Evolutionary conservation across 2,113 vertebrate species (phyloP).

Genomic region (Lonchura striata): DNA sequence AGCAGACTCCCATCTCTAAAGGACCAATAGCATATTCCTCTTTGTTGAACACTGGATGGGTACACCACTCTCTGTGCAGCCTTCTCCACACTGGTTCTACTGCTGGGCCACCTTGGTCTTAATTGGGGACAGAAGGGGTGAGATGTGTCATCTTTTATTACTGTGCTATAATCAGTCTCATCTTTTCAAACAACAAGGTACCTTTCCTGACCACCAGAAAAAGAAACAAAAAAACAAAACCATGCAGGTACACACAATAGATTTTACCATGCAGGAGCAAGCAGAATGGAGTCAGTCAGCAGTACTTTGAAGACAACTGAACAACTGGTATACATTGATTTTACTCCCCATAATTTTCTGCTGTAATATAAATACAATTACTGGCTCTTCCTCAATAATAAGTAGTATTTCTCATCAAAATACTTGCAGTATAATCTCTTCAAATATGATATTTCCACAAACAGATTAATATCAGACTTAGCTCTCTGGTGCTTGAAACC

Average conservation of each 20-base stretch:
- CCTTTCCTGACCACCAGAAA: neutral
- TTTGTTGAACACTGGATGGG: too few species aligned
- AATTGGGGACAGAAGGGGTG: neutral
- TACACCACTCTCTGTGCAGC: neutral
- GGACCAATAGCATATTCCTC: accelerated
- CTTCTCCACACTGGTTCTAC: neutral
- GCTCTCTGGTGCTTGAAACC: neutral
- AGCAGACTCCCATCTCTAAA: neutral
- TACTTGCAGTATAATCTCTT: neutral
- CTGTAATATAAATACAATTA: neutral
- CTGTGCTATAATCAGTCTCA: neutral
- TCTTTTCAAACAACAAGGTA: neutral
- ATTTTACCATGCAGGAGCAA: neutral
- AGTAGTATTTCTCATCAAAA: neutral
- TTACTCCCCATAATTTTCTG: neutral
- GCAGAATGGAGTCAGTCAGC: neutral
- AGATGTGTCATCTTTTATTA: neutral
- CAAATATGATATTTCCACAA: neutral
- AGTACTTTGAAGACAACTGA: neutral
- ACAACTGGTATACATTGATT: neutral
- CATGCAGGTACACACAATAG: accelerated
- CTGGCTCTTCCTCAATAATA: neutral
- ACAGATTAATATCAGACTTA: neutral
- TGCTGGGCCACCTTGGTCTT: neutral
- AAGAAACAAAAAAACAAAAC: neutral